Evolutionary conservation across 2,888 invertebrate species (phyloP).

Genomic region (Trissolcus brochymenae): DNA sequence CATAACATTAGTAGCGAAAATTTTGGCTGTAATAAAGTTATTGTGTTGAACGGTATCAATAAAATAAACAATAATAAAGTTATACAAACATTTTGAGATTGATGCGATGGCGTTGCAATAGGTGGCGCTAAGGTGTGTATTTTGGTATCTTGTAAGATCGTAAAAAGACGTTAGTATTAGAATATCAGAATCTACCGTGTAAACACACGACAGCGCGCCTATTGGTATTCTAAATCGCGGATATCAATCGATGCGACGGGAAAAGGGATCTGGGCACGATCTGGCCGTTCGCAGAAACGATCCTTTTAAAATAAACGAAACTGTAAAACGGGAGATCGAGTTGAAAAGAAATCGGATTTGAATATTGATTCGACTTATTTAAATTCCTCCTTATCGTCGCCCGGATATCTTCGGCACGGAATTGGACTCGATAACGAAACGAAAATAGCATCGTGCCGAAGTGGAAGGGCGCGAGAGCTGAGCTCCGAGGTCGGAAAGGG

Average conservation of each 20-base stretch:
- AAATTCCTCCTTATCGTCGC: slow-evolving; percentile 71
- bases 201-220: slow-evolving; percentile 41
- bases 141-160: slow-evolving; percentile 29
- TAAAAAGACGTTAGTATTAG: slow-evolving; percentile 38
- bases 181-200: slow-evolving; percentile 47
- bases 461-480: slow-evolving; percentile 8
- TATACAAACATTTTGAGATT: neutral
- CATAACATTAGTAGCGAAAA: no score
- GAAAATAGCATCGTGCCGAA: slow-evolving; percentile 66
- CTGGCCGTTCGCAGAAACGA: slow-evolving; percentile 58
- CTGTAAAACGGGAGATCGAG: slow-evolving; percentile 58
- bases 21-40: no score
- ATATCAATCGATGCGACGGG: slow-evolving; percentile 56
- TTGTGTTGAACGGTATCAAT: no score
- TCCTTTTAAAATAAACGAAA: slow-evolving; percentile 60
- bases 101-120: slow-evolving; percentile 10
- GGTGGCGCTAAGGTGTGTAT: slow-evolving; percentile 3
- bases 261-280: slow-evolving; percentile 52
- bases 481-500: slow-evolving; percentile 54
- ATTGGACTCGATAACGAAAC: slow-evolving; percentile 75
- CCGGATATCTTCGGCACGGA: slow-evolving; percentile 73
- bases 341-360: slow-evolving; percentile 68
- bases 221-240: slow-evolving; percentile 55
- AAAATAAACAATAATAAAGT: neutral
- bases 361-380: slow-evolving; percentile 77